These are phyloP conservation scores for Drosophila testacea DNA, from an alignment of 2,888 invertebrate genomes.

Conservation along the genomic window DNA sequence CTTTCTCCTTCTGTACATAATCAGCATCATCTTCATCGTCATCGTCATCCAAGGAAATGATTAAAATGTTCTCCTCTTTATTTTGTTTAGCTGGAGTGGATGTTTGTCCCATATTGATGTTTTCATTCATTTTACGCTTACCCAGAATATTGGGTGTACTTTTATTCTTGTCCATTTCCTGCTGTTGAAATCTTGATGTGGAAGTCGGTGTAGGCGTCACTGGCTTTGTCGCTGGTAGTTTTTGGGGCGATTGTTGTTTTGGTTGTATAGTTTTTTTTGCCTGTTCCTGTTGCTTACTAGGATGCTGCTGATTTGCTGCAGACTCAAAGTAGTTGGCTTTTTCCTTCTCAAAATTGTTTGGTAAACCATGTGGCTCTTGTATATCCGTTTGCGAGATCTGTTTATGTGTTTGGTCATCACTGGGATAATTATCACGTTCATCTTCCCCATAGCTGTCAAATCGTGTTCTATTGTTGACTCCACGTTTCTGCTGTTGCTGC, in stretches of 20 bases:
- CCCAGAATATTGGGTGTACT: slow-evolving; percentile 30
- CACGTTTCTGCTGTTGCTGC: background rate
- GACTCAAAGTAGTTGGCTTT: background rate
- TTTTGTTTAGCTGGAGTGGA: slow-evolving; percentile 34
- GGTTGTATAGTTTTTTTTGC: background rate
- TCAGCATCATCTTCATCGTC: slow-evolving; percentile 50
- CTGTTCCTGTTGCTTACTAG: background rate
- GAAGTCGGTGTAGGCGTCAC: background rate
- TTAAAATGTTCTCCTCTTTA: slow-evolving; percentile 62
- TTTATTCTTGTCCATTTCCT: slow-evolving; percentile 10
- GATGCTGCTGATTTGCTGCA: background rate
- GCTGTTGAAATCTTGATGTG: slow-evolving; percentile 1
- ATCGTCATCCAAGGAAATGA: slow-evolving; percentile 72
- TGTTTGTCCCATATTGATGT: background rate
- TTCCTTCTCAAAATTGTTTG: background rate
- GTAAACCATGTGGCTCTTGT: background rate
- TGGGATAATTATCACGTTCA: background rate
- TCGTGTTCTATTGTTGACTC: background rate
- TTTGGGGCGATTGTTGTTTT: background rate
- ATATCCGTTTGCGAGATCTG: background rate
- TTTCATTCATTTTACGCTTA: slow-evolving; percentile 67
- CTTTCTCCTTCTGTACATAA: background rate
- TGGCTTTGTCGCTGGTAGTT: background rate
- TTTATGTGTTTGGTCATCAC: background rate
- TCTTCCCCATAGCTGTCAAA: slow-evolving; percentile 10